Percentiles rank a stretch among this genome's conserved stretches.
Evolutionary conservation across 2,888 invertebrate species (phyloP).

Genomic region (Ophion obscuratus): DNA sequence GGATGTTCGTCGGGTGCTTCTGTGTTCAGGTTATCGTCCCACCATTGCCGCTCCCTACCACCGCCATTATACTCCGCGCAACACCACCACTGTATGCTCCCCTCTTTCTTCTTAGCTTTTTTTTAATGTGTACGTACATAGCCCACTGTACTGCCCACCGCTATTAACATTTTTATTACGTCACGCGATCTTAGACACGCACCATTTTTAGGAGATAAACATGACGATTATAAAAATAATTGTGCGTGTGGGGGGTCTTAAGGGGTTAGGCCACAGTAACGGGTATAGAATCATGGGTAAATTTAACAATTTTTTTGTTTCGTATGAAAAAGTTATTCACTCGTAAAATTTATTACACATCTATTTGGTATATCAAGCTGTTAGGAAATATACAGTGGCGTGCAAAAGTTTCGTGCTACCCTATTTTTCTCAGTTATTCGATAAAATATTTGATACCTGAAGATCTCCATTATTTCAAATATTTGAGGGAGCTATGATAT

Average conservation of each 20-base stretch:
- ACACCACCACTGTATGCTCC: constrained; percentile 18
- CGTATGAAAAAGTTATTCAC: too few relatives aligned
- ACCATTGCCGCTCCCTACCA: constrained; percentile 10
- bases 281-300: too few relatives aligned
- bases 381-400: too few relatives aligned
- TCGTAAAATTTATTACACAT: too few relatives aligned
- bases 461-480: too few relatives aligned
- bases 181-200: constrained; percentile 60
- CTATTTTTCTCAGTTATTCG: too few relatives aligned
- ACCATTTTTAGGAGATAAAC: constrained; percentile 19
- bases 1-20: constrained; percentile 53
- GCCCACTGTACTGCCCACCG: constrained; percentile 13
- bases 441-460: too few relatives aligned
- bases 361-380: too few relatives aligned
- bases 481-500: too few relatives aligned
- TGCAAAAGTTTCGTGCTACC: too few relatives aligned
- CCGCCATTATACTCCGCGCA: constrained; percentile 39
- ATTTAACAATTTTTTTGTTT: too few relatives aligned
- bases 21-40: constrained; percentile 24
- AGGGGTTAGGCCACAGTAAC: too few relatives aligned
- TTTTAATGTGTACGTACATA: neutral
- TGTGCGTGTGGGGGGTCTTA: neutral
- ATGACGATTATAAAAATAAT: neutral
- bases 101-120: neutral
- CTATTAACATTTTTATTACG: constrained; percentile 52